These are phyloP conservation scores for Limnothrissa miodon DNA, from an alignment of 2,113 vertebrate species.

Conservation along the genomic window DNA sequence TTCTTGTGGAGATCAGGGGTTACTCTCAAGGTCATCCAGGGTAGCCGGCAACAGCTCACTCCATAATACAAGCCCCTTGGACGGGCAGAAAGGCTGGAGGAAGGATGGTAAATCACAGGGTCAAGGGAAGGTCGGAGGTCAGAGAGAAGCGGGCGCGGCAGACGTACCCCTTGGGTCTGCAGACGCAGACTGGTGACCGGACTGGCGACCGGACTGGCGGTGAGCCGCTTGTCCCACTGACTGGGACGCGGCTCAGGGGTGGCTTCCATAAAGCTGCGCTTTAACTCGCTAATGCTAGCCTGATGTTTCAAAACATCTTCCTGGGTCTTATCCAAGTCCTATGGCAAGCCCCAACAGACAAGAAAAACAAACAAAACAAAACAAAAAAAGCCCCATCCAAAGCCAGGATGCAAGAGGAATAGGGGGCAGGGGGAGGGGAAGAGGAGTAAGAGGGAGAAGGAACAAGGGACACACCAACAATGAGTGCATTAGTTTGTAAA, in stretches of 20 bases:
- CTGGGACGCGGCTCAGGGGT: slow-evolving; percentile 92
- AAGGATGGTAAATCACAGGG: neutral
- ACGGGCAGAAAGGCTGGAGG: slow-evolving; percentile 7
- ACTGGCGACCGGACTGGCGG: slow-evolving; percentile 91
- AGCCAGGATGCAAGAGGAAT: slow-evolving; percentile 50
- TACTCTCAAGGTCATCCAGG: too few relatives aligned
- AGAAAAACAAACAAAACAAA: neutral
- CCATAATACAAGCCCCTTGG: too few relatives aligned
- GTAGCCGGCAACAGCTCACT: too few relatives aligned
- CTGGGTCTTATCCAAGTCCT: slow-evolving; percentile 99
- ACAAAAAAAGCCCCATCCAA: slow-evolving; percentile 62
- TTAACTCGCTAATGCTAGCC: slow-evolving; percentile 99
- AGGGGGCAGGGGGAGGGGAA: slow-evolving; percentile 29
- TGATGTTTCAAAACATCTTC: slow-evolving; percentile 98
- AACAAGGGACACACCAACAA: slow-evolving; percentile 45
- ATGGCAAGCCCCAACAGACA: slow-evolving; percentile 37
- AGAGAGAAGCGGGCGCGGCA: slow-evolving; percentile 34
- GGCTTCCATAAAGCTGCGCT: slow-evolving; percentile 99
- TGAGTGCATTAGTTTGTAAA: slow-evolving; percentile 69
- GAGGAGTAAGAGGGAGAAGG: slow-evolving; percentile 4
- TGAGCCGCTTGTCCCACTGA: slow-evolving; percentile 98
- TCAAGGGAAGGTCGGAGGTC: neutral
- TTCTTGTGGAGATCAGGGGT: too few relatives aligned
- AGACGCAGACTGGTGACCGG: slow-evolving; percentile 85
- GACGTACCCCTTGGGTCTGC: slow-evolving; percentile 93